A percentile compares a stretch with the other conserved stretches of the same genome.
Conservation (phyloP, 23 tunicate genomes). For the Styela clava region DNA sequence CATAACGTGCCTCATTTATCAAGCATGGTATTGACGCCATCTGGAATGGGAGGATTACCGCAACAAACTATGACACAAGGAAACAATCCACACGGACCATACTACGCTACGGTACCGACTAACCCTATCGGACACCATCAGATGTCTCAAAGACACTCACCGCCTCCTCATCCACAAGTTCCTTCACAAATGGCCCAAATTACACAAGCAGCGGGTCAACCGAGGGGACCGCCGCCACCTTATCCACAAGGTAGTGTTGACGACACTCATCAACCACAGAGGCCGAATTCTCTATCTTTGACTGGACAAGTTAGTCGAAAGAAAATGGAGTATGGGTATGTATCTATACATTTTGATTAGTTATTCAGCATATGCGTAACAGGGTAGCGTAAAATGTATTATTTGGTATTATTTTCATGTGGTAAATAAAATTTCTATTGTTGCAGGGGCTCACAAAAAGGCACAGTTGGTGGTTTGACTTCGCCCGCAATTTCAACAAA, state of each 20-base stretch:
- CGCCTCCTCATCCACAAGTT: background rate
- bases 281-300: conserved; percentile 71
- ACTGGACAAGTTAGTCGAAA: conserved; percentile 59
- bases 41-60: conserved; percentile 17
- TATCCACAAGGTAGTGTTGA: conserved; percentile 14
- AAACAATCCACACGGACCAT: conserved; percentile 19
- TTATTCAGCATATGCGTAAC: too few species aligned
- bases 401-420: too few species aligned
- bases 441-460: conserved; percentile 13
- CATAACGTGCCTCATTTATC: background rate
- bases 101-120: conserved; percentile 18
- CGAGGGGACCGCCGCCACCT: conserved; percentile 33
- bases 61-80: conserved; percentile 19
- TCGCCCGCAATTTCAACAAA: conserved; percentile 29
- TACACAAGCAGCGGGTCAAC: background rate
- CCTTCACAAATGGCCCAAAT: background rate
- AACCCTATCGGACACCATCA: conserved; percentile 24
- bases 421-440: background rate
- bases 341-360: too few species aligned
- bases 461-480: conserved; percentile 12
- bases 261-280: conserved; percentile 17
- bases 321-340: conserved; percentile 28
- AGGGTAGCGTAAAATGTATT: too few species aligned
- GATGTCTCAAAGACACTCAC: conserved; percentile 10
- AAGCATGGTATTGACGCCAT: conserved; percentile 20